Evolutionary conservation across 2,797 vertebrate species (phyloP).

Genomic region (Rhinatrema bivittatum): DNA sequence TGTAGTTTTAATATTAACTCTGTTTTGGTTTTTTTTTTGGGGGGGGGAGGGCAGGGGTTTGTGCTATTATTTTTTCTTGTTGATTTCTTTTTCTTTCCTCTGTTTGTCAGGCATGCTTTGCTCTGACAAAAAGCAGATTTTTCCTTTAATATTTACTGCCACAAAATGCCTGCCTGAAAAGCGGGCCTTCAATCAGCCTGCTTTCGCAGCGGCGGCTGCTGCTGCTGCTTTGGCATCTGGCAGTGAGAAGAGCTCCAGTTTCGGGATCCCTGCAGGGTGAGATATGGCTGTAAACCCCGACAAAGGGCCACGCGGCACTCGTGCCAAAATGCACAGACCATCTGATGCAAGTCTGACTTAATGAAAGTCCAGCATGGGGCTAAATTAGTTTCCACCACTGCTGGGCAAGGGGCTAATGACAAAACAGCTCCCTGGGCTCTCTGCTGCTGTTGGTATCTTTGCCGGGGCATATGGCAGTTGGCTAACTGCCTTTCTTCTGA

Average conservation of each 20-base stretch:
- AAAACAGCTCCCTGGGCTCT: conserved; percentile 80
- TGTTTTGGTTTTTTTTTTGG: background rate
- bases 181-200: conserved; percentile 60
- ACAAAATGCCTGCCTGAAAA: conserved; percentile 51
- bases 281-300: conserved; percentile 64
- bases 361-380: conserved; percentile 99
- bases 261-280: conserved; percentile 56
- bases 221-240: conserved; percentile 78
- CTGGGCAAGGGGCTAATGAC: conserved; percentile 94
- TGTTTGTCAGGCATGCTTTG: conserved; percentile 1
- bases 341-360: conserved; percentile 97
- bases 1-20: conserved; percentile 51
- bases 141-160: conserved; percentile 42
- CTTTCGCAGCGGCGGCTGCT: conserved; percentile 18
- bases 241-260: conserved; percentile 42
- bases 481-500: conserved; percentile 63
- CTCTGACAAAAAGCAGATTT: conserved; percentile 1
- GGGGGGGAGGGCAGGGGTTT: too few relatives aligned
- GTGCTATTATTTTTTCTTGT: conserved; percentile 6
- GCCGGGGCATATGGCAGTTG: conserved; percentile 89
- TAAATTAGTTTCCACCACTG: conserved; percentile 95
- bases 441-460: conserved; percentile 74
- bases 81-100: background rate
- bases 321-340: conserved; percentile 79
- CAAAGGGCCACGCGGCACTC: conserved; percentile 54